These are phyloP conservation scores for Rapana venosa DNA, from an alignment of 2,888 invertebrate species.

Conservation along the genomic window DNA sequence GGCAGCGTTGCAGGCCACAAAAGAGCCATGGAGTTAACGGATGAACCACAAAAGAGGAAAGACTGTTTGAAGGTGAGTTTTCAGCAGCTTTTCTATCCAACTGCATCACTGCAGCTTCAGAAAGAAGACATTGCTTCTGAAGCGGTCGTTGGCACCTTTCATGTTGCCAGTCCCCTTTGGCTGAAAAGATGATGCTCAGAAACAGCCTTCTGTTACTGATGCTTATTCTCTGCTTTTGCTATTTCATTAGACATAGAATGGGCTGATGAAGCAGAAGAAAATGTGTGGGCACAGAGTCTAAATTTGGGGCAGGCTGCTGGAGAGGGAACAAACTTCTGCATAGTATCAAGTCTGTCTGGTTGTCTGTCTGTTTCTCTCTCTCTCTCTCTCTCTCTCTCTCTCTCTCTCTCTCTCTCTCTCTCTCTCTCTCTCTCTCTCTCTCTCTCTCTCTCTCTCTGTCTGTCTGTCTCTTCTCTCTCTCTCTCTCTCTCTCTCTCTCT, in stretches of 20 bases:
- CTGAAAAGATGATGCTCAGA: not conserved
- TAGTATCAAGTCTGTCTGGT: too few species aligned
- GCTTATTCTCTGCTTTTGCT: not conserved
- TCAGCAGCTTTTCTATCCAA: not conserved
- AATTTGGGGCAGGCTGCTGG: too few species aligned
- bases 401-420: too few species aligned
- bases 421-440: too few species aligned
- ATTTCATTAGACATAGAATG: too few species aligned
- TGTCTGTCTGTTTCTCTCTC: too few species aligned
- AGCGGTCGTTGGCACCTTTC: not conserved
- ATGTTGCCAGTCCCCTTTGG: not conserved
- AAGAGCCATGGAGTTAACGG: not conserved
- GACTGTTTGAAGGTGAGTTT: slow-evolving; percentile 17
- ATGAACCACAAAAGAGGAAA: not conserved
- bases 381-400: too few species aligned
- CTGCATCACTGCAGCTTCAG: not conserved
- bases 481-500: too few species aligned
- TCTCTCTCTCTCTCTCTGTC: too few species aligned
- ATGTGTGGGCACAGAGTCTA: not conserved
- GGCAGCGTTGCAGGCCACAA: not conserved
- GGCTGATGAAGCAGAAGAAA: not conserved
- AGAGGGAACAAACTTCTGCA: too few species aligned
- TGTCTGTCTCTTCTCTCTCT: too few species aligned
- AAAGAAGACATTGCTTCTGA: not conserved
- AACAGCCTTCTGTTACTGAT: not conserved